phyloP scores from a whole-genome alignment of 2,113 vertebrate genomes.

The Saimiri boliviensis region DNA sequence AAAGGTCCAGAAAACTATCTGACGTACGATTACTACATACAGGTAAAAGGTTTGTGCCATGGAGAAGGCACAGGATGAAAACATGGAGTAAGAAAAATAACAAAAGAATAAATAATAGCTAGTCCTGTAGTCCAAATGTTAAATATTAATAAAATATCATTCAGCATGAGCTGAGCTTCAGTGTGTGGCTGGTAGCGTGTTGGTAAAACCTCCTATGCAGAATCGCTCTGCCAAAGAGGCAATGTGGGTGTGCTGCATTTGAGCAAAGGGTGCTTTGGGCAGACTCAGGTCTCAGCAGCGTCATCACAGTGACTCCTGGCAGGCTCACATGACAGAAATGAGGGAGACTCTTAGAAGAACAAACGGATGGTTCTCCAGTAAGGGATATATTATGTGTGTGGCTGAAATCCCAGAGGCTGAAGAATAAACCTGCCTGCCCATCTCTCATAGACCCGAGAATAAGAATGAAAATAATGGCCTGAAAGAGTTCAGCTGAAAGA shows the following conservation, averaged over 20 bases:
- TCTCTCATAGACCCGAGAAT: neutral
- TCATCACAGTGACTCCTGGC: neutral
- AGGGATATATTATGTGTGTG: neutral
- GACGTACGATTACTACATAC: neutral
- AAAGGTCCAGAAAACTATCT: neutral
- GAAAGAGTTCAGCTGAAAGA: neutral
- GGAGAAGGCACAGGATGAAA: neutral
- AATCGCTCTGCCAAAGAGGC: neutral
- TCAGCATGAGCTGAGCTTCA: neutral
- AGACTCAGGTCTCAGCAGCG: neutral
- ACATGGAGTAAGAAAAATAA: neutral
- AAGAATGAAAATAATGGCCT: rapidly evolving
- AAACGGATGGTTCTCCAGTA: neutral
- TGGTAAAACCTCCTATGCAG: rapidly evolving
- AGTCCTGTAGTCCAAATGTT: neutral
- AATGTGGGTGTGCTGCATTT: rapidly evolving
- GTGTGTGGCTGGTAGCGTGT: rapidly evolving
- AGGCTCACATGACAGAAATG: neutral
- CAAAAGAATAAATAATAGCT: neutral
- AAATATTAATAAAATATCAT: neutral
- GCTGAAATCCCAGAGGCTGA: neutral
- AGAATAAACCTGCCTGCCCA: too few species aligned
- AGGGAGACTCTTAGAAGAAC: neutral
- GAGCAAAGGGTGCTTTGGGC: neutral
- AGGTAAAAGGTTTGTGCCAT: neutral